Evolutionary conservation across 2,797 vertebrate genomes (phyloP), one percentile per base, ranked within the genome.

Genomic region (Halcyon leucocephala): DNA sequence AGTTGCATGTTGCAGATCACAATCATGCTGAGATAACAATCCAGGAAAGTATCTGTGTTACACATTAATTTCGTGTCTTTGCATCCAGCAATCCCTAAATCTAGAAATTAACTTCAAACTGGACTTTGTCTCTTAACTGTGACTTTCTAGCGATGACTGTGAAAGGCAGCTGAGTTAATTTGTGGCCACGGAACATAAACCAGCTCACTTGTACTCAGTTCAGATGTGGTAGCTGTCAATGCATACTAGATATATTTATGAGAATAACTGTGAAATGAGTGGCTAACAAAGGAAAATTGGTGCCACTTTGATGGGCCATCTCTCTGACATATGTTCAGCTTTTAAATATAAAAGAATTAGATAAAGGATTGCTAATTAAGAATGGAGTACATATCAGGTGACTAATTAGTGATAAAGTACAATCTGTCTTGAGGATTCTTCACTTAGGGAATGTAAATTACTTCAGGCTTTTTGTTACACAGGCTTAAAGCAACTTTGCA

Each of bases 21-120:
- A 55, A 26, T 20, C 78, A 88, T 31, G 44, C 69, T 42, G 90
- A 92, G 72, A 94, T 95, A 49, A 76, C 67, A 44, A 82, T 79
- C 52, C 67, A 97, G 92, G 91, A 15, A 95, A 97, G 92, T 94
- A 83, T 33, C 35, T 57, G 77, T 55, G 13, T 41, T 61, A 9
- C 8, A 4, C 31, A 0, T 55, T 42, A 16, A 7, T 67, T 49
- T 26, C 52, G 6, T 87, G 11, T 35, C 31, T 67, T 19, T 41
- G 19, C 31, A 44, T 15, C 42, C 37, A 12, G 14, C 24, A 37
- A n/a, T n/a, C 35, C 51, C 55, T 17, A 29, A 55, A 46, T 41
- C 42, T 35, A 24, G 31, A 48, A 46, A 16, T 33, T n/a, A 74
- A 22, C 19, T 58, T 58, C 26, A 10, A 44, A 13, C 7, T 16